Evolutionary conservation across 2,113 vertebrate species (phyloP), one percentile per base, ranked within the genome.

Genomic region (Larimichthys crocea): DNA sequence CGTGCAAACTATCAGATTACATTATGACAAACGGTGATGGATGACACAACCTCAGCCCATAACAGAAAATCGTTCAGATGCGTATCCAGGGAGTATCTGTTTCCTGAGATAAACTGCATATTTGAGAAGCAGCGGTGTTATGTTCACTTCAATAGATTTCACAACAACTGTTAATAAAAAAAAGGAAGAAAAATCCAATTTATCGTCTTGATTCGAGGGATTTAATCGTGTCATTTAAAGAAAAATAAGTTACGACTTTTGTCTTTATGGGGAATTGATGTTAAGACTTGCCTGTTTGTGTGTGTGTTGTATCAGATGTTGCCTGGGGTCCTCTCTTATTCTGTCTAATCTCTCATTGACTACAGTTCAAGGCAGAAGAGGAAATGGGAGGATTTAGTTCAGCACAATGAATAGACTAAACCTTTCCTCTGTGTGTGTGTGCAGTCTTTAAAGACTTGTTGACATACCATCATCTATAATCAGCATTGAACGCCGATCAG

Each of bases 341-440:
- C 72, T 17, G 53, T n/a, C 80, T 46, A 73, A 90, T 89, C 88
- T 89, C 70, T 69, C 72, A 80, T 86, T 90, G 82, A 87, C 79
- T 76, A 22, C 12, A 68, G 52, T 26, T 65, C 82, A 48, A 77
- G 77, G 16, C 17, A 42, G 49, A 40, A 62, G 73, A 88, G 83
- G 79, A 90, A 88, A 86, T 55, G 76, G 79, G 42, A 66, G 84
- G 74, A 83, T 90, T 88, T 86, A 50, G 69, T 71, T 82, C 68
- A 55, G 70, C 74, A 75, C 60, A 49, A 80, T 76, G 56, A 80
- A 83, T 76, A 74, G 61, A 35, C 72, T 70, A 57, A 86, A 80
- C 79, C 67, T 79, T 26, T 9, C 0, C 19, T 16, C 7, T 56
- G 56, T 74, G 73, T 50, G 57, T 65, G 68, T 61, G 48, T 35